Conservation (phyloP, 2,797 vertebrate species). For the Pteropus rufus region DNA sequence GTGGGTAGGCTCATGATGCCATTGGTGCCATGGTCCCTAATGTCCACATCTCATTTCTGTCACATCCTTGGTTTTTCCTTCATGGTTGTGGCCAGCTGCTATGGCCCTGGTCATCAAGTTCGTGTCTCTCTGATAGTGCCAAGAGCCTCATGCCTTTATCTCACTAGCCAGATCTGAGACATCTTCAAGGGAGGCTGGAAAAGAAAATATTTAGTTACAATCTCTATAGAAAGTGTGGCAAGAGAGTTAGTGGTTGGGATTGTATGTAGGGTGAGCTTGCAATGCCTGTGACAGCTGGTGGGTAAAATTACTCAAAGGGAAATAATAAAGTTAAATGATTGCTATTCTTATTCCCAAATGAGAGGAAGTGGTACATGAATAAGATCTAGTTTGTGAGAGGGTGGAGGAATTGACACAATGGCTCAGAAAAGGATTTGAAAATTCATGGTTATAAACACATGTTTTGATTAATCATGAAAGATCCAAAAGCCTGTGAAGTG, state of each 20-base stretch:
- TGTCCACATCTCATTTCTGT: not conserved
- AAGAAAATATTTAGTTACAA: not conserved
- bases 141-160: not conserved
- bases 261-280: not conserved
- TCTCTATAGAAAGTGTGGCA: not conserved
- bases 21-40: rapidly evolving
- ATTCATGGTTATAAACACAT: not conserved
- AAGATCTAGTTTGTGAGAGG: not conserved
- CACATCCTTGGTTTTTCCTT: not conserved
- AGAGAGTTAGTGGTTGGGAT: not conserved
- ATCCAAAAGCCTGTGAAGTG: not conserved
- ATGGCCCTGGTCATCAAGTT: not conserved
- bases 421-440: not conserved
- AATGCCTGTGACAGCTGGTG: not conserved
- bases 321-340: not conserved
- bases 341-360: not conserved
- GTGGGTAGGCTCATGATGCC: rapidly evolving
- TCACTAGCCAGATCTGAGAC: not conserved
- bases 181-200: not conserved
- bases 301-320: not conserved
- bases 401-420: not conserved
- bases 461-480: not conserved
- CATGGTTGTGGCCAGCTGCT: not conserved
- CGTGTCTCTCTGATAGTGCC: not conserved
- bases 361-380: not conserved